Base-by-base conservation (phyloP, 1,140 invertebrate genomes). In the Pararge aegeria region DNA sequence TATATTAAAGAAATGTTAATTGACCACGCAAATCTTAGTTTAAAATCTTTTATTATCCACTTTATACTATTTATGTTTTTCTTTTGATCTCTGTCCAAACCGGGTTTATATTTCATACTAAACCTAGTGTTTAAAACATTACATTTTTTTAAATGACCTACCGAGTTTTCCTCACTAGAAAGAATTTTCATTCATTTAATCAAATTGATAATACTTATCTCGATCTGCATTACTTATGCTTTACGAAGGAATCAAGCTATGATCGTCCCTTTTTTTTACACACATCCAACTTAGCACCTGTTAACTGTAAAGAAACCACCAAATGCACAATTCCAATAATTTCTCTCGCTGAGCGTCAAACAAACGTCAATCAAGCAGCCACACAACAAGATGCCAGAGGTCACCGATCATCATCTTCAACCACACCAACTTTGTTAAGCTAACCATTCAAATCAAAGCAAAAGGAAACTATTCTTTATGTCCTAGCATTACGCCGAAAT, bases 341-440 rank as follows among this genome's bases (percentile, higher is more conserved):
- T 80, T 83, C 78, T 75, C 76, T 75, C 53, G 59, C 70, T 60
- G 73, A 67, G 68, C 55, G 70, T 79, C 81, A 83, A 83, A 83
- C 76, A 83, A 72, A 82, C 73, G 83, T 86, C 81, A 86, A 83
- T 86, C 84, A 88, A 64, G 61, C 15, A 68, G 58, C 78, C 84
- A 77, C 84, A 82, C 80, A 83, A 66, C 72, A 71, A 66, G 81
- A 70, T 71, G 80, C 42, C 69, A 84, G 60, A 84, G 83, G 83
- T 86, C 83, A 74, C 60, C 69, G 77, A 81, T 83, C 76, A 83
- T 75, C 74, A 72, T 66, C 66, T 60, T 50, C 66, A 58, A 54
- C 48, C 51, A 62, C 15, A 67, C 57, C 64, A 64, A 60, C 51
- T 30, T 70, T 58, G 10, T 63, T 48, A 46, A 38, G 42, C 55